phyloP scores from a whole-genome alignment of 2,797 vertebrate species.

The Diglossa cyanea region DNA sequence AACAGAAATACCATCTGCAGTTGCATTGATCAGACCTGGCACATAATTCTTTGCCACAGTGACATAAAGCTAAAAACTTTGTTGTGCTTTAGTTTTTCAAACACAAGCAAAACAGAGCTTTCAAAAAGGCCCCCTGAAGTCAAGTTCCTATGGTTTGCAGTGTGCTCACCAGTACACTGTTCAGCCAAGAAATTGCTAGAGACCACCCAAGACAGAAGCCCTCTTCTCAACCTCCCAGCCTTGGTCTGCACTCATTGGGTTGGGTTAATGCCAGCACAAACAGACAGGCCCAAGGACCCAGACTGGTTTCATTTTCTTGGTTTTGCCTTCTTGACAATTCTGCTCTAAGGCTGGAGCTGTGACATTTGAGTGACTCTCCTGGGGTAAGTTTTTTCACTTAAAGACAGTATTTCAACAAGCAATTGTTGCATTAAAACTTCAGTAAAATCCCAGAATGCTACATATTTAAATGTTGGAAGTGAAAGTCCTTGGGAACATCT shows the following conservation, averaged over 20 bases:
- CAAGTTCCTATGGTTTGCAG: neutral
- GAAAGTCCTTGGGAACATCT: neutral
- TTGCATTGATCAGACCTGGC: neutral
- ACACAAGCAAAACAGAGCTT: neutral
- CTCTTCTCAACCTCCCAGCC: neutral
- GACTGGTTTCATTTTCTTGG: neutral
- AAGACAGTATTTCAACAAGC: neutral
- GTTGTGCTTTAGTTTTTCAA: neutral
- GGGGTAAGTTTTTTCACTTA: neutral
- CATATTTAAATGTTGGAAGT: neutral
- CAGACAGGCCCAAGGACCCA: neutral
- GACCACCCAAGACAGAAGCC: fast-evolving
- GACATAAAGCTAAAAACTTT: neutral
- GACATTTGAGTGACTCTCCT: fast-evolving
- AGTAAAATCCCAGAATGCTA: neutral
- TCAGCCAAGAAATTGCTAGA: neutral
- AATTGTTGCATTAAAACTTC: neutral
- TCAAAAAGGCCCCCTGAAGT: neutral
- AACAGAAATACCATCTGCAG: neutral
- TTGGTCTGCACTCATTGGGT: neutral
- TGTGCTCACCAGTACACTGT: neutral
- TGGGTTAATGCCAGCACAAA: fast-evolving
- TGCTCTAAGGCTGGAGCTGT: neutral
- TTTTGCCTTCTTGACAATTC: neutral
- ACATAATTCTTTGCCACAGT: neutral